Evolutionary conservation across 2,113 vertebrate species (phyloP).

Genomic region (Pachypanchax playfairii): DNA sequence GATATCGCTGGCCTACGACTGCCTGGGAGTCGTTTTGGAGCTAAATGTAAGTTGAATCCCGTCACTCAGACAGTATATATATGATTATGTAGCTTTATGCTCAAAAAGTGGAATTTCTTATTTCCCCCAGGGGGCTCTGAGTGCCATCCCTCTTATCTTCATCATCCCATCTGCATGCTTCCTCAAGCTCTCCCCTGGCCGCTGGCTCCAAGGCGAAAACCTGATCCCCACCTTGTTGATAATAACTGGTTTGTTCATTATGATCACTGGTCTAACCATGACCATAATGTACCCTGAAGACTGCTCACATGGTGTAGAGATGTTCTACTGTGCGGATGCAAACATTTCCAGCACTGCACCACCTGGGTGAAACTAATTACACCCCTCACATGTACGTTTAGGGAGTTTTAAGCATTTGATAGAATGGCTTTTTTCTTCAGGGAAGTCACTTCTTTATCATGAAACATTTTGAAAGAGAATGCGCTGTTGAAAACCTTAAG

Average conservation of each 20-base stretch:
- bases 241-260: conserved; percentile 83
- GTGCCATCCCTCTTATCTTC: conserved; percentile 92
- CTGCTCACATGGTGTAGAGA: conserved; percentile 90
- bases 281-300: conserved; percentile 83
- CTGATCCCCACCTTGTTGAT: conserved; percentile 83
- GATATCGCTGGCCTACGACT: conserved; percentile 86
- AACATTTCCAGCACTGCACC: conserved; percentile 80
- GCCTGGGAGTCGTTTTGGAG: conserved; percentile 91
- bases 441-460: background rate
- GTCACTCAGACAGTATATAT: background rate
- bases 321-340: conserved; percentile 87
- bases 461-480: background rate
- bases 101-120: conserved; percentile 16
- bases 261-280: conserved; percentile 87
- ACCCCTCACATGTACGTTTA: background rate
- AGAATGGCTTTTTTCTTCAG: background rate
- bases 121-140: conserved; percentile 85
- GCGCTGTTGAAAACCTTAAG: background rate
- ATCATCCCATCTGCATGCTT: conserved; percentile 93
- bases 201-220: conserved; percentile 85
- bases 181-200: conserved; percentile 85
- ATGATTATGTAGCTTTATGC: background rate
- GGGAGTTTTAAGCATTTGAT: background rate
- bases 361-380: conserved; percentile 23
- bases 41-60: conserved; percentile 87